Conservation (phyloP, 1,140 invertebrate species). For the Nilaparvata lugens region DNA sequence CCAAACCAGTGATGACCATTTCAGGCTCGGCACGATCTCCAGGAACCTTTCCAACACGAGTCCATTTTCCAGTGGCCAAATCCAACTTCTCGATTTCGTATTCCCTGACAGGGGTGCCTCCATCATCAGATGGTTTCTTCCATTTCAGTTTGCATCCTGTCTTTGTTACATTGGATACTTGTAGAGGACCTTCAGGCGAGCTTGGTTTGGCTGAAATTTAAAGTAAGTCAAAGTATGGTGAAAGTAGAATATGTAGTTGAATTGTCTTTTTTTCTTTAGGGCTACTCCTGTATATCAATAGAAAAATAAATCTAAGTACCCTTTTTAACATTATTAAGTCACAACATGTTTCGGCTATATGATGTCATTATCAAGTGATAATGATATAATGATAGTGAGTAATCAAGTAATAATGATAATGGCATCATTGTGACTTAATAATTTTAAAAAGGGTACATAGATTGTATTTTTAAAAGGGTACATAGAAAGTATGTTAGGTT, state of each 20-base stretch:
- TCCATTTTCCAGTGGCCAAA: constrained; percentile 79
- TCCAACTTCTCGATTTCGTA: constrained; percentile 95
- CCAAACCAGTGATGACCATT: constrained; percentile 83
- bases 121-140: constrained; percentile 88
- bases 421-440: too few species aligned
- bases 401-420: too few species aligned
- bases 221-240: neutral
- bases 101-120: constrained; percentile 85
- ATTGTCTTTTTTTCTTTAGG: neutral
- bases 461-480: too few species aligned
- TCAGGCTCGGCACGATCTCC: constrained; percentile 64
- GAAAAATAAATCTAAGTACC: too few species aligned
- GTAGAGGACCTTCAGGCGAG: constrained; percentile 78
- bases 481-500: too few species aligned
- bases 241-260: neutral
- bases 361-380: too few species aligned
- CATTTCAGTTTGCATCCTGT: constrained; percentile 80
- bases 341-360: too few species aligned
- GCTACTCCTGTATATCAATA: too few species aligned
- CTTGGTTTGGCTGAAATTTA: constrained; percentile 52
- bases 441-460: too few species aligned
- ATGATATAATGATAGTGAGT: neutral
- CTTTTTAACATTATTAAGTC: too few species aligned
- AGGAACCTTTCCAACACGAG: constrained; percentile 68
- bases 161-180: constrained; percentile 77